Base-by-base conservation (phyloP, 2,113 vertebrate genomes). In the Lophochroa leadbeateri region DNA sequence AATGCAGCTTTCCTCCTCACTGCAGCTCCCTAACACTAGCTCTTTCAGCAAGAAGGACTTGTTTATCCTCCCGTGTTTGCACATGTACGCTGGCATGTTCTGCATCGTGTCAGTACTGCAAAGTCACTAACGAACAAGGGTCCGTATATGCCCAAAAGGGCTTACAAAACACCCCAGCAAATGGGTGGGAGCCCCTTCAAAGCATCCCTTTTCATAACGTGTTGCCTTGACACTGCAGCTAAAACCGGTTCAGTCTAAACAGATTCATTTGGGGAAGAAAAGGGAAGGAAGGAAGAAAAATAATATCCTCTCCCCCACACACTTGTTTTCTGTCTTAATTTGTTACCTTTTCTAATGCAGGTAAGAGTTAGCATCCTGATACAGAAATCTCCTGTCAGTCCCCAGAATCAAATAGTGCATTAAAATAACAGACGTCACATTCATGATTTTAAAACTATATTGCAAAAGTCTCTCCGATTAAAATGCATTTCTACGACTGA, bases 321-420 rank as follows among this genome's bases (percentile, higher is more conserved):
- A 13, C 75, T 88, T 88, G 82, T 35, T 49, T 63, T 92, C 65
- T 90, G 55, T 57, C 46, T 49, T 46, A n/a, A 27, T 77, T 83
- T 71, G 20, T 41, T 93, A 52, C 58, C 58, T 88, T 29, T 70
- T 88, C 53, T 67, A 83, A 49, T 7, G 25, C 4, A 1, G 60
- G 67, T 47, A 71, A 58, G 53, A 20, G 37, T 47, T 65, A 57
- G 23, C 35, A 29, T 57, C 27, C 24, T 16, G 11, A 24, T 31
- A 23, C 49, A 63, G 53, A 77, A 86, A 44, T 78, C 25, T 64
- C 50, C 17, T 84, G 35, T 15, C 4, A 82, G 57, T 52, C 44
- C 5, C 19, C 46, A 7, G 39, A 80, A 37, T 55, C 64, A 75
- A 33, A 37, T 6, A 53, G 35, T n/a, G 25, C 63, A 19, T 67